Evolutionary conservation across 1,140 invertebrate genomes (phyloP).

Genomic region (Watersipora subatra): DNA sequence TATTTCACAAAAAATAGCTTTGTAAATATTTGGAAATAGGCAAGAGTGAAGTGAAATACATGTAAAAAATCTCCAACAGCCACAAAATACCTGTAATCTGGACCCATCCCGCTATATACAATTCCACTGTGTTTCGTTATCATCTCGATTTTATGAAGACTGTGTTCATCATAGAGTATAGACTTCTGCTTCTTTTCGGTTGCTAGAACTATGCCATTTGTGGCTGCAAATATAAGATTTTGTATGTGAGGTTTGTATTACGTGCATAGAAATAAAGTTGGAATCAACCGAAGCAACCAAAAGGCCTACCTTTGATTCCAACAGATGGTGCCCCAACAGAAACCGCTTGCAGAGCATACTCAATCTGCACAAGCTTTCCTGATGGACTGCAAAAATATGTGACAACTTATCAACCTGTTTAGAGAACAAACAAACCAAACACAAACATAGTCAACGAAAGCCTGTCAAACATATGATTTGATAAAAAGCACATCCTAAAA

Average conservation of each 20-base stretch:
- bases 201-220: constrained; percentile 73
- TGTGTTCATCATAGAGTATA: constrained; percentile 87
- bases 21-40: too few relatives aligned
- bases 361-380: constrained; percentile 97
- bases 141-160: constrained; percentile 88
- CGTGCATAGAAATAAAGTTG: neutral
- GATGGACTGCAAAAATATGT: constrained; percentile 72
- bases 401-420: too few relatives aligned
- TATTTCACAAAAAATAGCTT: too few relatives aligned
- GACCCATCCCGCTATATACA: constrained; percentile 78
- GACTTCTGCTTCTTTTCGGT: constrained; percentile 99
- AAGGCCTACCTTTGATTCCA: constrained; percentile 75
- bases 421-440: constrained; percentile 7
- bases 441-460: neutral
- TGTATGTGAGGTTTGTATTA: too few relatives aligned
- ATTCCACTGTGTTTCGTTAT: constrained; percentile 91
- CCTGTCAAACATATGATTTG: neutral
- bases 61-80: too few relatives aligned
- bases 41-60: too few relatives aligned
- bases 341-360: constrained; percentile 97
- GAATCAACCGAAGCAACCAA: too few relatives aligned
- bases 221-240: too few relatives aligned
- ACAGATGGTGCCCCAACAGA: constrained; percentile 96
- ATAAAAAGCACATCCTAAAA: neutral
- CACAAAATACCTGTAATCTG: constrained; percentile 50